Evolutionary conservation across 2,797 vertebrate genomes (phyloP), one percentile per base, ranked within the genome.

Genomic region (Poecilia picta): DNA sequence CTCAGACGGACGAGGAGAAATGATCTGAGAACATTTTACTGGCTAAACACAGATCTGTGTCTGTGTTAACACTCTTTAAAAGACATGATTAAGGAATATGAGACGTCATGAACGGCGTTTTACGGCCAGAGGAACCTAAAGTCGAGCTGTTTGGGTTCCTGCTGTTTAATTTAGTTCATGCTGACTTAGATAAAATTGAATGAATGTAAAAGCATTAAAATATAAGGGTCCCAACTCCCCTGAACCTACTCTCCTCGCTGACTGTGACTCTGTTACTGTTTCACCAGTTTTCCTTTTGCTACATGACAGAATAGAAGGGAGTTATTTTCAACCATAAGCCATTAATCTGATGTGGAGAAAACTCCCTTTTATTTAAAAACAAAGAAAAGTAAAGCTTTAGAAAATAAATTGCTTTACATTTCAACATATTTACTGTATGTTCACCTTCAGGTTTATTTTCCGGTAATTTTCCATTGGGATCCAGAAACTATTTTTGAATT

Each of bases 131-230:
- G 12, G 20, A 39, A n/a, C 25, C 23, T 70, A n/a, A 43, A 43
- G 66, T 41, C 5, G 20, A 10, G 20, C 64, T 70, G 23, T 70
- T n/a, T 43, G 23, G 39, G 39, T 70, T 15, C 43, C 39, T 70
- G 36, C 39, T 70, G 39, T 70, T 2, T 43, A 70, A 70, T 25
- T n/a, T 45, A 8, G 68, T 71, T 68, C 41, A 71, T 71, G 13
- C 23, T 71, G 23, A 70, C 66, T 43, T 41, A n/a, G n/a, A 43
- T 16, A 28, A 71, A 71, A 28, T 10, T 41, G 13, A 71, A 45
- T 70, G 41, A 45, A 72, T 72, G 43, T 70, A 72, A 72, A 72
- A n/a, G n/a, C 41, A 71, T 70, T 70, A 70, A 43, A 70, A 45
- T 12, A 12, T 41, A 70, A 45, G 66, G 41, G 25, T 70, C 41